phyloP scores from a whole-genome alignment of 2,113 vertebrate genomes.

The Malurus melanocephalus region DNA sequence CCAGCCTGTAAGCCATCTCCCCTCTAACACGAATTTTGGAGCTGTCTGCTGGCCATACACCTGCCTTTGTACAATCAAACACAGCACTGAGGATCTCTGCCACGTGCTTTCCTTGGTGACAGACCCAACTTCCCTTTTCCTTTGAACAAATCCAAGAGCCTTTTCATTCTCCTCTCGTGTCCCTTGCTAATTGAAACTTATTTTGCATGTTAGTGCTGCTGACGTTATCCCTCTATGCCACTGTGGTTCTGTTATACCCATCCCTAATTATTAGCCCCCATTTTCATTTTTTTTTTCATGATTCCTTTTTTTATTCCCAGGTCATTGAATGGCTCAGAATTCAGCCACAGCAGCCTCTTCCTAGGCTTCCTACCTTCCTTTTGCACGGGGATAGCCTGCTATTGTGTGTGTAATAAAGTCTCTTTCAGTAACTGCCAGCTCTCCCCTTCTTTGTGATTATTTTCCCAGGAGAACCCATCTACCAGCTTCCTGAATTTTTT shows the following conservation, averaged over 20 bases:
- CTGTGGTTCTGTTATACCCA: neutral
- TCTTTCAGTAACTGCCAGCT: slow-evolving; percentile 40
- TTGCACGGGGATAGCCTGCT: neutral
- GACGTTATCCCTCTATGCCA: neutral
- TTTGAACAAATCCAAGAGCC: neutral
- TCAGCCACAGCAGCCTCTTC: slow-evolving; percentile 15
- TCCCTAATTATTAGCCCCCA: neutral
- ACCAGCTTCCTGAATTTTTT: slow-evolving; percentile 24
- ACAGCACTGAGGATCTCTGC: neutral
- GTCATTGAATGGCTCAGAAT: neutral
- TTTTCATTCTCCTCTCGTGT: neutral
- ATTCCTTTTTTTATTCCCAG: neutral
- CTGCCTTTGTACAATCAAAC: neutral
- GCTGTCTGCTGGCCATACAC: neutral
- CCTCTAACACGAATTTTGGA: neutral
- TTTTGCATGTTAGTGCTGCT: neutral
- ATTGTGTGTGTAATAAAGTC: slow-evolving; percentile 15
- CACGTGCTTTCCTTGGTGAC: neutral
- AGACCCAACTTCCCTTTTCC: neutral
- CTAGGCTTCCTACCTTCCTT: slow-evolving; percentile 11
- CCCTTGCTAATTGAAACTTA: neutral
- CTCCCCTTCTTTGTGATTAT: slow-evolving; percentile 45
- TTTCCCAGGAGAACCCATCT: slow-evolving; percentile 39
- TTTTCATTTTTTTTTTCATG: neutral
- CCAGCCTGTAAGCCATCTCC: neutral